Base-by-base conservation (phyloP, 2,113 vertebrate genomes). In the Osmerus mordax region DNA sequence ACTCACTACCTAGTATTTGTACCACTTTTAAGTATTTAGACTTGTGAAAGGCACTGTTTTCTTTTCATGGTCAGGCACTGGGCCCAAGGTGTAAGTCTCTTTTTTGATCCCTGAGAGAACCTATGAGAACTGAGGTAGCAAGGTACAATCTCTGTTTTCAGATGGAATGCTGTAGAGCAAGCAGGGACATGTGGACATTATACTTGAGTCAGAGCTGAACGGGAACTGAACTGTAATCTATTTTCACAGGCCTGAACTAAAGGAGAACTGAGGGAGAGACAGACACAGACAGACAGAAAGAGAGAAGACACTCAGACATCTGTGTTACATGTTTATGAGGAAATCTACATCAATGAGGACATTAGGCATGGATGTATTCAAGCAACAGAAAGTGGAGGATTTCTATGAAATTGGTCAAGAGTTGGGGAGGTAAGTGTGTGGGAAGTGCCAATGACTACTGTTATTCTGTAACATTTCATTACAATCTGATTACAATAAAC, bases 331-430 rank as follows among this genome's bases (percentile, higher is more conserved):
- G 72, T 75, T 80, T 53, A 56, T 58, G 15, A 79, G 70, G 72
- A 79, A 52, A 74, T 59, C 29, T 23, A 83, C 75, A 89, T 91
- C 93, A 80, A 96, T 95, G 96, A 95, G 80, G 92, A 95, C 84
- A 78, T 88, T 86, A 65, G 85, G 86, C 70, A 99, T 99, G 97
- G 95, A 94, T 70, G 84, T 91, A 19, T 99, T 99, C 90, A 98
- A 98, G 78, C 95, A 98, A 80, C 94, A 98, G 87, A 94, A 93
- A 82, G 94, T 98, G 79, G 96, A 97, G 61, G 96, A 98, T 0
- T 84, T 95, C 77, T 99, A 99, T 1, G 95, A 96, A 84, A 91
- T 97, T 3, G 93, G 92, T 58, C 93, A 97, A 83, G 93, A 93
- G 56, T 92, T 99, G 18, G 97, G 97, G 78, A 99, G 95, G 97